phyloP scores from a whole-genome alignment of 2,888 invertebrate genomes.

The Geotrupes spiniger region DNA sequence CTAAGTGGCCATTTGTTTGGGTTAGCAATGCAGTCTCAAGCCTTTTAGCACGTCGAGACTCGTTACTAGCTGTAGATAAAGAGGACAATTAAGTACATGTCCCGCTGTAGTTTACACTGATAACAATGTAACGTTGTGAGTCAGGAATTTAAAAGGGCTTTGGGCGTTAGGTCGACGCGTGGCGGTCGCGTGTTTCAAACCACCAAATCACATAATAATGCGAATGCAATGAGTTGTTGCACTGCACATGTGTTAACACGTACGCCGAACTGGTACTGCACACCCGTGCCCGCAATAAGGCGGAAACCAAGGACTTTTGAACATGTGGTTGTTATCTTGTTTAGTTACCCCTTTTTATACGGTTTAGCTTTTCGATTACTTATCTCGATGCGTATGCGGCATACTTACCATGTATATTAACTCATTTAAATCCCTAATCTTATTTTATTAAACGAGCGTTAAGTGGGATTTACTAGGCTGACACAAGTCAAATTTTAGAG shows the following conservation, averaged over 20 bases:
- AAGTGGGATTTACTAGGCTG: too few species aligned
- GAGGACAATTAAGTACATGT: slow-evolving; percentile 8
- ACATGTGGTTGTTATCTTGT: slow-evolving; percentile 9
- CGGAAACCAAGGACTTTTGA: slow-evolving; percentile 10
- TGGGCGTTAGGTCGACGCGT: slow-evolving; percentile 23
- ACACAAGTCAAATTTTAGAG: too few species aligned
- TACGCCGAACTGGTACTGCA: slow-evolving; percentile 24
- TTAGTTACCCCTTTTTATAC: slow-evolving; percentile 7
- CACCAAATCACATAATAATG: slow-evolving; percentile 30
- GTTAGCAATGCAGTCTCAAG: slow-evolving; percentile 38
- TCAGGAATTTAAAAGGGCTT: slow-evolving; percentile 8
- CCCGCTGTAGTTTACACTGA: slow-evolving; percentile 17
- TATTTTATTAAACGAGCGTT: too few species aligned
- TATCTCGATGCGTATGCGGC: background rate
- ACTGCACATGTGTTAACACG: slow-evolving; percentile 33
- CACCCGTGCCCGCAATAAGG: slow-evolving; percentile 18
- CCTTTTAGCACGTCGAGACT: slow-evolving; percentile 49
- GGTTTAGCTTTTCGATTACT: slow-evolving; percentile 1
- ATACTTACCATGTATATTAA: slow-evolving; percentile 6
- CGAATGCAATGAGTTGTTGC: slow-evolving; percentile 32
- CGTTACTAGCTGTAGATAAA: slow-evolving; percentile 44
- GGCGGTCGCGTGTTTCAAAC: slow-evolving; percentile 26
- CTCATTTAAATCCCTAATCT: too few species aligned
- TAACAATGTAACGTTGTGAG: slow-evolving; percentile 22
- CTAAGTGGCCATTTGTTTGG: slow-evolving; percentile 51